Evolutionary conservation across 2,888 invertebrate genomes (phyloP).

Genomic region (Sinopyrophorus schimmeli): DNA sequence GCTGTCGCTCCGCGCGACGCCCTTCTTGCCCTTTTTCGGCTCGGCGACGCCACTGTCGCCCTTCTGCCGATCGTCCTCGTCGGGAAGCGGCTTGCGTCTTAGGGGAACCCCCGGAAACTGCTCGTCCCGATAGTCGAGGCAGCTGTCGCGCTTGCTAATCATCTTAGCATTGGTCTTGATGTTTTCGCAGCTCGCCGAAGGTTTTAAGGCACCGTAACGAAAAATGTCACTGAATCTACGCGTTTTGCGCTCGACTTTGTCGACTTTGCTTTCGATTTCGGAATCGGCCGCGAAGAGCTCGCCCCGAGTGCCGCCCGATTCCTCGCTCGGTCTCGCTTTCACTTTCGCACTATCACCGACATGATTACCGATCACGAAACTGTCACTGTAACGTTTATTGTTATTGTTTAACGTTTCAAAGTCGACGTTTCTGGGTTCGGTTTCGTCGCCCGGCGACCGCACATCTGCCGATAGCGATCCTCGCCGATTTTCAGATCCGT

Average conservation of each 20-base stretch:
- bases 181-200: conserved; percentile 45
- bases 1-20: conserved; percentile 28
- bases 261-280: conserved; percentile 17
- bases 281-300: conserved; percentile 45
- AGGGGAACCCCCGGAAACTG: conserved; percentile 32
- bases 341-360: conserved; percentile 31
- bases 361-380: conserved; percentile 48
- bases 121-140: conserved; percentile 37
- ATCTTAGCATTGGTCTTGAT: conserved; percentile 40
- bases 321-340: conserved; percentile 33
- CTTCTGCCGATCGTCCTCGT: background rate
- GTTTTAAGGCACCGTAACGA: conserved; percentile 38
- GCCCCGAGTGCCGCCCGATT: no score
- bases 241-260: conserved; percentile 40
- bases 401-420: conserved; percentile 30
- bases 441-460: conserved; percentile 3
- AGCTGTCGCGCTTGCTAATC: conserved; percentile 18
- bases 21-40: conserved; percentile 31
- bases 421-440: conserved; percentile 2
- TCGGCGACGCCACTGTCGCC: conserved; percentile 5
- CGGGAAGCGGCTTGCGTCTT: conserved; percentile 20
- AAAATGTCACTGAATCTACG: conserved; percentile 53
- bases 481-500: conserved; percentile 16
- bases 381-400: conserved; percentile 52
- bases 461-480: conserved; percentile 23